phyloP scores from a whole-genome alignment of 1,140 invertebrate genomes.

The Anthonomus grandis region DNA sequence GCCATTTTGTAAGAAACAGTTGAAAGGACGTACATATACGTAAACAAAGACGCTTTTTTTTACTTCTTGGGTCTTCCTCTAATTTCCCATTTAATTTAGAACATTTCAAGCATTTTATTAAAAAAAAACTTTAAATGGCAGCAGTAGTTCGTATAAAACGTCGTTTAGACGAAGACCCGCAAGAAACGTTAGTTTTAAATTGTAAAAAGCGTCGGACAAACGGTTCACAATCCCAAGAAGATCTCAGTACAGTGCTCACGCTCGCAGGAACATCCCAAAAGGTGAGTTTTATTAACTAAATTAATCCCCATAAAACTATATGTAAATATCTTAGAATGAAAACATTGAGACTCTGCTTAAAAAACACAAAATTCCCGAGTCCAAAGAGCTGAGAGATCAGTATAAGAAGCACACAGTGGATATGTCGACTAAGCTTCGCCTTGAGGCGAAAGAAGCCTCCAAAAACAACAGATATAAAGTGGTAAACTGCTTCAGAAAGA shows the following conservation, averaged over 20 bases:
- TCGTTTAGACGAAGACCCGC: constrained; percentile 54
- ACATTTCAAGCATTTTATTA: no score
- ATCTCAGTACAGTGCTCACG: constrained; percentile 49
- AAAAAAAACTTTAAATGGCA: constrained; percentile 48
- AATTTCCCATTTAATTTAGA: no score
- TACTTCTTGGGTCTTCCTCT: no score
- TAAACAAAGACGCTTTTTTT: no score
- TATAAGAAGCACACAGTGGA: constrained; percentile 49
- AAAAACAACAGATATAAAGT: constrained; percentile 52
- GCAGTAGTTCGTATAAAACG: constrained; percentile 58
- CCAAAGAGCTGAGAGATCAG: constrained; percentile 41
- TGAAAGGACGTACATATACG: no score
- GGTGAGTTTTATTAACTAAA: constrained; percentile 34
- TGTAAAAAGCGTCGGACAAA: constrained; percentile 54
- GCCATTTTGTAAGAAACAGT: no score
- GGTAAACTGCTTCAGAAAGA: constrained; percentile 47
- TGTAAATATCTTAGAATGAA: constrained; percentile 44
- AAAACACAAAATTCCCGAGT: constrained; percentile 35
- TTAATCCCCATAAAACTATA: neutral
- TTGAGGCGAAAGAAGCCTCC: constrained; percentile 48
- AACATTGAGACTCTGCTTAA: constrained; percentile 46
- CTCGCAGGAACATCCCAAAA: constrained; percentile 56
- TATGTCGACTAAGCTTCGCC: constrained; percentile 51
- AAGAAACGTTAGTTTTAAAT: constrained; percentile 54
- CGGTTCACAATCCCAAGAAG: constrained; percentile 26